Percentiles rank a stretch among this genome's conserved stretches.
Conservation (phyloP, 1,140 invertebrate species). For the Chrysoperla carnea region DNA sequence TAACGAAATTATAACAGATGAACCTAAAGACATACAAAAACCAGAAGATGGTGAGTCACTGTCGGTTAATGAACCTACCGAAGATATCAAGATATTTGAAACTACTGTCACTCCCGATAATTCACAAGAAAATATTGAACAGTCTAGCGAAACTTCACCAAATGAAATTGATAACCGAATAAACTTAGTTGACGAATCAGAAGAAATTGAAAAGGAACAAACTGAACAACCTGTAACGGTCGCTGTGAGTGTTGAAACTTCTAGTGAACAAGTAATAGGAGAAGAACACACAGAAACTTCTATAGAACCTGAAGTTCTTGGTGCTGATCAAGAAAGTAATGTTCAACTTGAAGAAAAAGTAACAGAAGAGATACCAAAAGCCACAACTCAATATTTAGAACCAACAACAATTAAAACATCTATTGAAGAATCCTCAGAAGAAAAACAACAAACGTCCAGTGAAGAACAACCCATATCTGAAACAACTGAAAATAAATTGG, state of each 20-base stretch:
- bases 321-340: constrained; percentile 4
- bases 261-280: not conserved
- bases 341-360: constrained; percentile 3
- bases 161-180: not conserved
- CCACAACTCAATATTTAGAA: constrained; percentile 6
- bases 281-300: constrained; percentile 1
- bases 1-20: not conserved
- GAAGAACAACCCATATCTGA: not conserved
- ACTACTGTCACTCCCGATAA: constrained; percentile 5
- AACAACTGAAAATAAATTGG: constrained; percentile 3
- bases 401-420: constrained; percentile 1
- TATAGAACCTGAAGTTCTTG: constrained; percentile 2
- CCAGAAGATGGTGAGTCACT: not conserved
- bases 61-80: constrained; percentile 5
- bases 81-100: constrained; percentile 2
- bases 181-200: not conserved
- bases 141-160: not conserved
- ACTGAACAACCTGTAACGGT: constrained; percentile 1
- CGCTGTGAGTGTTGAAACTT: not conserved
- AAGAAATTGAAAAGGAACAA: not conserved
- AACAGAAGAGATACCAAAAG: constrained; percentile 7
- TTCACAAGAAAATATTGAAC: not conserved
- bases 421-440: not conserved
- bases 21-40: not conserved
- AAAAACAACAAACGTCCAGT: constrained; percentile 1